phyloP scores from a whole-genome alignment of 2,113 vertebrate genomes.

The Rallus limicola region DNA sequence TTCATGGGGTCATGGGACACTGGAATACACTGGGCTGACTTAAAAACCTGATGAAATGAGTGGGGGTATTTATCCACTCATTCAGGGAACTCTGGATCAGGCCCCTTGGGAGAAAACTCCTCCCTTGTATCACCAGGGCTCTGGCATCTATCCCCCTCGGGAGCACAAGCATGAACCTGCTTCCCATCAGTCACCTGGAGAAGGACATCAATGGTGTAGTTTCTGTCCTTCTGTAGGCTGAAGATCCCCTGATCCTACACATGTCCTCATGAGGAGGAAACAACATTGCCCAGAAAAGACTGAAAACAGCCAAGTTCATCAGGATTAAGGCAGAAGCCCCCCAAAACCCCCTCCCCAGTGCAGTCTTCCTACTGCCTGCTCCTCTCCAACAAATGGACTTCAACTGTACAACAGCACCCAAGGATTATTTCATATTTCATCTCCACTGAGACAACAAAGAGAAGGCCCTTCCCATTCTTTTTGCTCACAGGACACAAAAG shows the following conservation, averaged over 20 bases:
- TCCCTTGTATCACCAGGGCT: background rate
- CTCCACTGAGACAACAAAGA: background rate
- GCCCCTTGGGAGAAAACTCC: background rate
- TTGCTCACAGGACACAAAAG: background rate
- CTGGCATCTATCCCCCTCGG: background rate
- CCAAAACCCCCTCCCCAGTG: background rate
- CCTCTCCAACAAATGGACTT: background rate
- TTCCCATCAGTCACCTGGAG: background rate
- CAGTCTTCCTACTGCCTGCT: background rate
- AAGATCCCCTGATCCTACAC: background rate
- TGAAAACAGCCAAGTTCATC: background rate
- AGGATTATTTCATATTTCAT: background rate
- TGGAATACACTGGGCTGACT: background rate
- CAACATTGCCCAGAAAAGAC: background rate
- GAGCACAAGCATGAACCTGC: background rate
- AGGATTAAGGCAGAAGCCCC: background rate
- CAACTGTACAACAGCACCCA: rapidly evolving
- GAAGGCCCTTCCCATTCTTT: background rate
- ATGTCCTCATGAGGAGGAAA: background rate
- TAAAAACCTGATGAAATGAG: background rate
- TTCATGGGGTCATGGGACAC: background rate
- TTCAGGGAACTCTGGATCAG: background rate
- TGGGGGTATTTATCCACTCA: background rate
- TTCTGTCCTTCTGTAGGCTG: background rate
- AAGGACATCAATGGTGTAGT: background rate